Percentiles rank a stretch among this genome's conserved stretches.
phyloP scores from a whole-genome alignment of 2,113 vertebrate species.

The Scytalopus superciliaris region DNA sequence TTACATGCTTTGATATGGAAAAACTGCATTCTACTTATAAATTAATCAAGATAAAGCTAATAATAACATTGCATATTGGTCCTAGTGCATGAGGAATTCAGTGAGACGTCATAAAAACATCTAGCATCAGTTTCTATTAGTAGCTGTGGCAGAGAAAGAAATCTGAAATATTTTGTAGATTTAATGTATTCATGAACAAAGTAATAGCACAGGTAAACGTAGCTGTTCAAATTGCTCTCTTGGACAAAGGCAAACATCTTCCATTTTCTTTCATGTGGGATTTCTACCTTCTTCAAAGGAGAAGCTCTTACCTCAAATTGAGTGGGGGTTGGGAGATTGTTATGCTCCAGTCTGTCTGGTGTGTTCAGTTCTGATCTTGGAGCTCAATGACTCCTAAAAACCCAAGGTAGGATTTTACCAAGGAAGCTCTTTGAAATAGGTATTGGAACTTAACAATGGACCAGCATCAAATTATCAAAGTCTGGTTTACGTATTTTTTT shows the following conservation, averaged over 20 bases:
- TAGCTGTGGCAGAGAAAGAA: neutral
- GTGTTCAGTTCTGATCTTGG: neutral
- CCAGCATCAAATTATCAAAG: neutral
- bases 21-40: slow-evolving; percentile 1
- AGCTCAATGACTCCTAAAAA: neutral
- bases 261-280: slow-evolving; percentile 66
- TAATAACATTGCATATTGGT: neutral
- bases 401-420: neutral
- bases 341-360: slow-evolving; percentile 5
- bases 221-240: slow-evolving; percentile 5
- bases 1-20: slow-evolving; percentile 10
- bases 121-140: neutral
- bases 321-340: slow-evolving; percentile 18
- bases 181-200: neutral
- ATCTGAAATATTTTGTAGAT: neutral
- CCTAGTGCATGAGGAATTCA: neutral
- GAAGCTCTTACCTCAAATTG: slow-evolving; percentile 48
- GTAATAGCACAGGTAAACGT: neutral
- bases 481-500: neutral
- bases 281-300: slow-evolving; percentile 59
- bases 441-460: neutral
- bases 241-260: slow-evolving; percentile 57
- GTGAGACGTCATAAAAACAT: neutral
- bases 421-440: neutral
- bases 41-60: slow-evolving; percentile 24